Base-by-base conservation (phyloP, 2,888 invertebrate species). In the Pegoplata infirma region DNA sequence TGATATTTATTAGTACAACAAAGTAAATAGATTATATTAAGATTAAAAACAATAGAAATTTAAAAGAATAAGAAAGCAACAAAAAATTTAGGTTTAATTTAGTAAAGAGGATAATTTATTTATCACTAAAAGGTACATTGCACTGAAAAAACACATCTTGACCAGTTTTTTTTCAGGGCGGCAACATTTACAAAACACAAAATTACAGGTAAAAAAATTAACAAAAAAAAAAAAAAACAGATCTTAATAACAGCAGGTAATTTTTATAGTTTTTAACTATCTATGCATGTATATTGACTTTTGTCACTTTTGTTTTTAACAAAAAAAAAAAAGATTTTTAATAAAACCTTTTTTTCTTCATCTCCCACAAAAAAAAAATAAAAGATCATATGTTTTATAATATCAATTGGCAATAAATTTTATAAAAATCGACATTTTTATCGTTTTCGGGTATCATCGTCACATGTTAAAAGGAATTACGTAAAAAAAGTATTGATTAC, bases 381-480 rank as follows among this genome's bases (percentile, higher is more conserved):
- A n/a, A n/a, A 61, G 61, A 79, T 79, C 79, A 75, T 56, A 63
- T 79, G 75, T 59, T 68, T 72, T 51, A 51, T 32, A 71, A 69
- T 59, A 69, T 74, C 79, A 72, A 63, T 80, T 81, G 82, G 81
- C 84, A 84, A 86, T 86, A 86, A 86, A 86, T 87, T 87, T 78
- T 81, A 82, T 82, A 74, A 61, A 78, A 82, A 82, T 86, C 87
- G 86, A 86, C 86, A 85, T 81, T 85, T 87, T 87, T 86, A 86
- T 85, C 84, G 71, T 56, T 72, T 63, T 68, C 49, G 21, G 55
- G 49, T 67, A 49, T 73, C n/a, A n/a, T n/a, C 73, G 44, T 53
- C 40, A 19, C 19, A 23, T 55, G 56, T 56, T 44, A 47, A 25
- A 47, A 28, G n/a, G 46, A 58, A 59, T 58, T 51, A 19, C 4